Conservation (phyloP, 2,797 vertebrate species). For the Tinamus major region DNA sequence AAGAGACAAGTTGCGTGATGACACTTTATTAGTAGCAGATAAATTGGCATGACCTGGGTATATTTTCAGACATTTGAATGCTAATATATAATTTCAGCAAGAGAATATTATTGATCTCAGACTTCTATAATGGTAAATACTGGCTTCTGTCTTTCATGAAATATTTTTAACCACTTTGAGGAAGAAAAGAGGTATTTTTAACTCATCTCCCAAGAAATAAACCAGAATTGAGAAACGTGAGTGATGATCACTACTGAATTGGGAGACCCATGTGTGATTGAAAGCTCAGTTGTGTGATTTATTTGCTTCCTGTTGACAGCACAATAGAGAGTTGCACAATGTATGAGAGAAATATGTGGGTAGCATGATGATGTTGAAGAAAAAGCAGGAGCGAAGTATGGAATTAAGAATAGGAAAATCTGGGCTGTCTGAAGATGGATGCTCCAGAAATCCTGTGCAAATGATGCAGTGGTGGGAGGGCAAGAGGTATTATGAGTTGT, state of each 20-base stretch:
- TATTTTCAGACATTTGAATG: not conserved
- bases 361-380: not conserved
- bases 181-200: not conserved
- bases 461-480: not conserved
- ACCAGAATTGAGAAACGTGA: conserved; percentile 15
- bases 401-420: conserved; percentile 1
- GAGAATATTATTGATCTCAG: not conserved
- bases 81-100: not conserved
- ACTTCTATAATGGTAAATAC: not conserved
- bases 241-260: not conserved
- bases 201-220: conserved; percentile 25
- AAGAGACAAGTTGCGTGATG: not conserved
- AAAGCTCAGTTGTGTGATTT: conserved; percentile 14
- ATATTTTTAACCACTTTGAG: not conserved
- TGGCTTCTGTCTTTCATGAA: not conserved
- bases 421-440: not conserved
- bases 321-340: conserved; percentile 37
- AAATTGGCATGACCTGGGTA: not conserved
- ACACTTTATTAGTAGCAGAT: not conserved
- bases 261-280: not conserved
- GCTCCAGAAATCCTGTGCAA: not conserved
- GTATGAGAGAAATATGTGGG: conserved; percentile 4
- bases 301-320: conserved; percentile 43
- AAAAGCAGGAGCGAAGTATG: conserved; percentile 1
- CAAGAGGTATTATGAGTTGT: not conserved